Base-by-base conservation (phyloP, 2,888 invertebrate genomes). In the Lithosia quadra region DNA sequence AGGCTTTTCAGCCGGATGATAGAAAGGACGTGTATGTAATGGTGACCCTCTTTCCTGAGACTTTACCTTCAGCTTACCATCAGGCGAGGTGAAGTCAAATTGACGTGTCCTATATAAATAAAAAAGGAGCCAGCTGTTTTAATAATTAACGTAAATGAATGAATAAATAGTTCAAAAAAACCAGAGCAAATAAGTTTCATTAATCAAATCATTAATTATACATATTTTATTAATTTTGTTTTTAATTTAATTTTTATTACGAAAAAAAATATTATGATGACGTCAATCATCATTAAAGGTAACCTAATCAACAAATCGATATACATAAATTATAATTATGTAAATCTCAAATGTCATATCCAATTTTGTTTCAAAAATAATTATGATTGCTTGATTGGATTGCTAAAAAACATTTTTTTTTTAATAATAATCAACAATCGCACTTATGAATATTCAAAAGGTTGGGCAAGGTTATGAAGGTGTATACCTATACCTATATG, bases 321-420 rank as follows among this genome's bases (percentile, higher is more conserved):
- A 34, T 8, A 33, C 33, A 60, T 66, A 66, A 60, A 53, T 66
- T 24, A 66, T 60, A 55, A 36, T 15, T 55, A 34, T 63, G 21
- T 15, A n/a, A 36, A 49, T 5, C 9, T 33, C 22, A 39, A 59
- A 49, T n/a, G 28, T 21, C 43, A 60, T 60, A 53, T 53, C 59
- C 34, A 53, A 33, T 60, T 22, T 66, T 59, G 34, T 49, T 66
- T 66, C 22, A 18, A 18, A 65, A 58, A 65, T 65, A 59, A 58
- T 65, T 59, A 65, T 24, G 11, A 66, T 18, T 36, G 24, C 49
- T 60, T 55, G 66, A 60, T 60, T 66, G 60, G 53, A 60, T 66
- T 55, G 49, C 22, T 21, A 55, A 36, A 11, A n/a, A n/a, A 24
- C 36, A n/a, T 11, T 24, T 18, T 21, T 33, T 28, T 36, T 59